Base-by-base conservation (phyloP, 2,888 invertebrate genomes). In the Mantis religiosa region DNA sequence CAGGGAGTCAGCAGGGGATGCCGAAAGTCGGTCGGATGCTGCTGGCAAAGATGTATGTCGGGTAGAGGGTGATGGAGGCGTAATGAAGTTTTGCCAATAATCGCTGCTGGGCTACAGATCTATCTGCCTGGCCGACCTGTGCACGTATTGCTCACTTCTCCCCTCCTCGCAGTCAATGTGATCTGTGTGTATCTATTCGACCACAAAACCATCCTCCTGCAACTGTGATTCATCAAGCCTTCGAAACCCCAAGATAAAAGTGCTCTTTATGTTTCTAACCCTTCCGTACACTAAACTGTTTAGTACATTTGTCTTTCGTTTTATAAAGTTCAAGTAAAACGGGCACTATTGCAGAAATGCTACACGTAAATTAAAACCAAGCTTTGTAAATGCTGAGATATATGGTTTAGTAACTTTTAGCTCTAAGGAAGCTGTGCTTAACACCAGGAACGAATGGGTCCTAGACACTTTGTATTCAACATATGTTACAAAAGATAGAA, bases 61-160 rank as follows among this genome's bases (percentile, higher is more conserved):
- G 82, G 28, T 82, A 87, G 30, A 47, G 82, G n/a, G 28, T 34
- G 82, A 28, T 82, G 82, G 30, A 47, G 82, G n/a, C 81, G 34
- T 87, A 87, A 87, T 87, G 82, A 87, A 87, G 87, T 87, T 87
- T 87, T 87, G 87, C 87, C 87, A 87, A 82, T 87, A 87, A 87
- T 82, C 87, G 87, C 87, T 41, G 34, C 82, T 82, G 87, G 30
- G 82, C 87, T 87, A n/a, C 87, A 47, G 82, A 71, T 71, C 54
- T 87, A 82, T 87, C 87, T 87, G 82, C 82, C 82, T n/a, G 82
- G 47, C 41, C 25, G 87, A 87, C 20, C 54, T 71, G 20, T 71
- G 54, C 54, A 71, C 54, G 54, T 71, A 71, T 71, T 71, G 54
- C 54, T 71, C 54, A 54, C 54, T 54, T 54, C 54, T 54, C 54